Percentiles rank a stretch among this genome's conserved stretches.
Conservation (phyloP, 2,888 invertebrate species). For the Heliconius cydno region DNA sequence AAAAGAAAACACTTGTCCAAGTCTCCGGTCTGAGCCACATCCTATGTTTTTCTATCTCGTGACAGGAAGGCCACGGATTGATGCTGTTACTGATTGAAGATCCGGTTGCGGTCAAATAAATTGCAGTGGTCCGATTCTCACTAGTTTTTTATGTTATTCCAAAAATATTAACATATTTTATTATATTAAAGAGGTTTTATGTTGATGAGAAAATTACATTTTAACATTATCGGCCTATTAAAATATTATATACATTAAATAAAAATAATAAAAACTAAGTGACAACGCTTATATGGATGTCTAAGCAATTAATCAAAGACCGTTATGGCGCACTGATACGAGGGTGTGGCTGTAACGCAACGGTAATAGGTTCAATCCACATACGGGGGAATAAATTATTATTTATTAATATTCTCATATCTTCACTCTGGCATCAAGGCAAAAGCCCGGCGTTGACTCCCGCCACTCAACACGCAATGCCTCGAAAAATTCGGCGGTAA, state of each 20-base stretch:
- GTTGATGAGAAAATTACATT: neutral
- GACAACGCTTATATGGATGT: neutral
- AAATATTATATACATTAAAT: neutral
- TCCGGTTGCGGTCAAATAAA: constrained; percentile 57
- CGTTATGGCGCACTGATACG: too few relatives aligned
- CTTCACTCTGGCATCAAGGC: too few relatives aligned
- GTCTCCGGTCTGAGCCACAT: constrained; percentile 59
- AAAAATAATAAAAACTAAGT: neutral
- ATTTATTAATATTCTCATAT: too few relatives aligned
- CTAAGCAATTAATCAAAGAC: neutral
- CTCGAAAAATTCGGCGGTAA: too few relatives aligned
- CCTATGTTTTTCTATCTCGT: constrained; percentile 60
- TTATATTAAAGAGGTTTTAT: neutral
- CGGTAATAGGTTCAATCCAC: too few relatives aligned
- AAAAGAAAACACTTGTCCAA: constrained; percentile 25
- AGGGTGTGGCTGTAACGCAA: too few relatives aligned
- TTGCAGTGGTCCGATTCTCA: constrained; percentile 49
- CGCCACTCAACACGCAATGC: too few relatives aligned
- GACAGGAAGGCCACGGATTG: constrained; percentile 57
- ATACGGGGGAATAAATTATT: too few relatives aligned
- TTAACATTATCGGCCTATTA: neutral
- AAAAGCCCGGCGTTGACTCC: too few relatives aligned
- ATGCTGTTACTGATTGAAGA: constrained; percentile 56
- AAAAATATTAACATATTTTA: neutral
- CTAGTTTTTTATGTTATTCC: neutral